A percentile compares a stretch with the other conserved stretches of the same genome.
These are phyloP conservation scores for Ondatra zibethicus DNA, from an alignment of 2,113 vertebrate species.

Conservation along the genomic window DNA sequence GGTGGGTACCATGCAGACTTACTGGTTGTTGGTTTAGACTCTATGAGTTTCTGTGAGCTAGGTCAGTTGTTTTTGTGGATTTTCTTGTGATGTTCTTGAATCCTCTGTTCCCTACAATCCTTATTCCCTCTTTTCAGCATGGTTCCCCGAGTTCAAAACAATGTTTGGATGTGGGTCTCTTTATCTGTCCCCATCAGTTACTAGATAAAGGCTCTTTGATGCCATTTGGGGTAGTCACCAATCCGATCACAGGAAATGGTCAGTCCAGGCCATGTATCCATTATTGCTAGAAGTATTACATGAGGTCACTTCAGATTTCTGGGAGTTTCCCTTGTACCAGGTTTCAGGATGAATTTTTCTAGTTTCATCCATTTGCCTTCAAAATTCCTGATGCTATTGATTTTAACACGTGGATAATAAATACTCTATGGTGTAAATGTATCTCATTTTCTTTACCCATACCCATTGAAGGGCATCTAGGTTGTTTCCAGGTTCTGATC, in stretches of 20 bases:
- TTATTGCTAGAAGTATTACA: no score
- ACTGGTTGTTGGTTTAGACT: no score
- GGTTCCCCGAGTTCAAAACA: not conserved
- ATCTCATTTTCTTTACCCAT: not conserved
- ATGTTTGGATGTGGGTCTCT: not conserved
- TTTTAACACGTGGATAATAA: not conserved
- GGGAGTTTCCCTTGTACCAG: no score
- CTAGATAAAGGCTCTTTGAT: not conserved
- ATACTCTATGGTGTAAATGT: not conserved
- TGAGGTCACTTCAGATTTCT: no score
- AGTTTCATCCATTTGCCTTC: not conserved
- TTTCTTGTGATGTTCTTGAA: not conserved
- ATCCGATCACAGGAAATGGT: not conserved
- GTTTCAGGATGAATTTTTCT: not conserved
- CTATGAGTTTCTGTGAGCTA: not conserved
- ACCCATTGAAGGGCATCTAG: not conserved
- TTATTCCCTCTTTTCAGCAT: not conserved
- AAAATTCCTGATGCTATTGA: not conserved
- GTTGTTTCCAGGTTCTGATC: not conserved
- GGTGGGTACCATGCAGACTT: no score
- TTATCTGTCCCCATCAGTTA: not conserved
- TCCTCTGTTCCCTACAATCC: not conserved
- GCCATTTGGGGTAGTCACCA: not conserved
- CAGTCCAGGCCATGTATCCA: not conserved
- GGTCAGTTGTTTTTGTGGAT: not conserved